Percentiles rank a stretch among this genome's conserved stretches.
These are phyloP conservation scores for Callorhinus ursinus DNA, from an alignment of 2,113 vertebrate genomes.

Conservation along the genomic window DNA sequence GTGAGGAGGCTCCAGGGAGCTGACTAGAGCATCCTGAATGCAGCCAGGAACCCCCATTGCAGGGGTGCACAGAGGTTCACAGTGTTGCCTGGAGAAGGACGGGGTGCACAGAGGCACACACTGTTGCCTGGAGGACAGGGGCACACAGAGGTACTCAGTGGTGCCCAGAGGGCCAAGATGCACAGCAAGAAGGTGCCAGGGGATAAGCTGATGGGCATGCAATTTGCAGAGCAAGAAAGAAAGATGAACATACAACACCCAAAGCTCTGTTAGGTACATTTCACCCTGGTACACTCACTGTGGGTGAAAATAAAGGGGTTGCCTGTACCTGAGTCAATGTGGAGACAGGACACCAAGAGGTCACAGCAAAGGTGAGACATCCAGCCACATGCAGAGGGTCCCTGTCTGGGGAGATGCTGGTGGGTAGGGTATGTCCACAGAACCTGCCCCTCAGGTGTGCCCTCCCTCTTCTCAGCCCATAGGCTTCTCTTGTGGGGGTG, in stretches of 20 bases:
- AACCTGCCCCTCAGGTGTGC: not conserved
- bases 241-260: too few species aligned
- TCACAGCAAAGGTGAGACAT: not conserved
- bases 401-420: not conserved
- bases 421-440: not conserved
- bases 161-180: not conserved
- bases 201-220: not conserved
- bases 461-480: not conserved
- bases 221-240: not conserved
- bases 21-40: not conserved
- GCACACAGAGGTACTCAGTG: not conserved
- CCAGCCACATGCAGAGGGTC: not conserved
- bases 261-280: accelerated
- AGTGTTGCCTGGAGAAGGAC: not conserved
- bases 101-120: not conserved
- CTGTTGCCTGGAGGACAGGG: too few species aligned
- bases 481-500: too few species aligned
- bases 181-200: not conserved
- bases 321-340: too few species aligned
- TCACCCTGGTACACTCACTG: accelerated
- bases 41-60: not conserved
- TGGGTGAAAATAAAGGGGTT: too few species aligned
- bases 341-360: not conserved
- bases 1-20: not conserved
- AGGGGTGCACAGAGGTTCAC: not conserved